phyloP scores from a whole-genome alignment of 2,888 invertebrate species.

The Troides oblongomaculatus region DNA sequence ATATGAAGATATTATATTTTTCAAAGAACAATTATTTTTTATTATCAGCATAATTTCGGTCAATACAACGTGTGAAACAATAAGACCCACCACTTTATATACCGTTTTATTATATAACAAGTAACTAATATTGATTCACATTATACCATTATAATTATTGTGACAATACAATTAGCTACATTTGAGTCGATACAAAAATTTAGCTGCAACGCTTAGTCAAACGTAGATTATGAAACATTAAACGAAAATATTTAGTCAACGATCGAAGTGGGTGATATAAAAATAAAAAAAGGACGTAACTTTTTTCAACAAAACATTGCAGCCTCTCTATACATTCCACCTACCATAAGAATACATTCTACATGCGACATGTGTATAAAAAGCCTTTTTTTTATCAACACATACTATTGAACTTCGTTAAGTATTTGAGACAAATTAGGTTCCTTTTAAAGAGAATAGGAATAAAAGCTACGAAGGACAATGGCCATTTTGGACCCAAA shows the following conservation, averaged over 20 bases:
- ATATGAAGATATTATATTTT: conserved; percentile 79
- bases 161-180: conserved; percentile 64
- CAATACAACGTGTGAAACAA: conserved; percentile 76
- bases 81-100: conserved; percentile 59
- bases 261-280: conserved; percentile 42
- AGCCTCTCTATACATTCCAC: conserved; percentile 58
- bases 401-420: conserved; percentile 49
- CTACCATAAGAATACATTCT: conserved; percentile 68
- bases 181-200: conserved; percentile 67
- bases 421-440: conserved; percentile 29
- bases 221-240: conserved; percentile 32
- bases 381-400: conserved; percentile 62
- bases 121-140: conserved; percentile 70
- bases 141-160: conserved; percentile 69
- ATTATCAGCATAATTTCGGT: conserved; percentile 72
- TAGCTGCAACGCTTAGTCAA: conserved; percentile 56
- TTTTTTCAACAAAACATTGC: conserved; percentile 50
- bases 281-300: conserved; percentile 33
- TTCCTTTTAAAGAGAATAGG: conserved; percentile 24
- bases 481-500: conserved; percentile 42
- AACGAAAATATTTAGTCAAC: conserved; percentile 34
- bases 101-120: conserved; percentile 67
- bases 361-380: conserved; percentile 68
- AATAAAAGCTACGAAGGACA: conserved; percentile 42
- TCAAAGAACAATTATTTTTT: conserved; percentile 76